Percentiles rank a stretch among this genome's conserved stretches.
Conservation (phyloP, 2,113 vertebrate genomes). For the Cervus canadensis region DNA sequence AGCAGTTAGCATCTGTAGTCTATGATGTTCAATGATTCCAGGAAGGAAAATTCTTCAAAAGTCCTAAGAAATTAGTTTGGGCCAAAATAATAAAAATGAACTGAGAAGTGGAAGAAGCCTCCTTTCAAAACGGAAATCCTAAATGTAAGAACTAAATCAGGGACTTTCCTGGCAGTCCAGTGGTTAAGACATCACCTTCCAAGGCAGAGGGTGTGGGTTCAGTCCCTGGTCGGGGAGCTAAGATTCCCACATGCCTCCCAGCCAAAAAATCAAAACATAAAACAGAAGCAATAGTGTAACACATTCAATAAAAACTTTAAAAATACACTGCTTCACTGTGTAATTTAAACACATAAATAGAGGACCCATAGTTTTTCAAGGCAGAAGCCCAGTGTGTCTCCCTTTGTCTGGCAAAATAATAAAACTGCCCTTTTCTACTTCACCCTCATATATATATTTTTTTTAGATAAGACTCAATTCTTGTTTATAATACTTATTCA, state of each 20-base stretch:
- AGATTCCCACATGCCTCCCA: background rate
- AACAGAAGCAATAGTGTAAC: background rate
- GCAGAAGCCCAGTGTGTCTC: background rate
- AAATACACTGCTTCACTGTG: background rate
- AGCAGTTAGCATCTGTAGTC: background rate
- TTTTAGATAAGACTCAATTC: background rate
- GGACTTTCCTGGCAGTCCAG: background rate
- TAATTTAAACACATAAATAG: background rate
- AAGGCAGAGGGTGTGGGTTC: background rate
- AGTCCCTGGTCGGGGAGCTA: background rate
- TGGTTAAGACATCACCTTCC: background rate
- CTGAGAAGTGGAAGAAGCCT: background rate
- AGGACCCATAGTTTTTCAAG: background rate
- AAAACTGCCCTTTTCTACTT: background rate
- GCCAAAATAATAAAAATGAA: background rate
- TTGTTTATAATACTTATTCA: background rate
- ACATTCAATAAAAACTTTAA: background rate
- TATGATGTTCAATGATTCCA: background rate
- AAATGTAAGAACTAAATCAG: background rate
- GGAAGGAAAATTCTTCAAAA: background rate
- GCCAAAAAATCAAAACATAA: background rate
- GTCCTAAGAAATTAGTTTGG: background rate
- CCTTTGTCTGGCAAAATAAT: background rate
- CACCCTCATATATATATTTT: background rate
- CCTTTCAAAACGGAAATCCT: background rate